Percentiles rank a stretch among this genome's conserved stretches.
Evolutionary conservation across 2,113 vertebrate species (phyloP).

Genomic region (Todiramphus saurophagus): DNA sequence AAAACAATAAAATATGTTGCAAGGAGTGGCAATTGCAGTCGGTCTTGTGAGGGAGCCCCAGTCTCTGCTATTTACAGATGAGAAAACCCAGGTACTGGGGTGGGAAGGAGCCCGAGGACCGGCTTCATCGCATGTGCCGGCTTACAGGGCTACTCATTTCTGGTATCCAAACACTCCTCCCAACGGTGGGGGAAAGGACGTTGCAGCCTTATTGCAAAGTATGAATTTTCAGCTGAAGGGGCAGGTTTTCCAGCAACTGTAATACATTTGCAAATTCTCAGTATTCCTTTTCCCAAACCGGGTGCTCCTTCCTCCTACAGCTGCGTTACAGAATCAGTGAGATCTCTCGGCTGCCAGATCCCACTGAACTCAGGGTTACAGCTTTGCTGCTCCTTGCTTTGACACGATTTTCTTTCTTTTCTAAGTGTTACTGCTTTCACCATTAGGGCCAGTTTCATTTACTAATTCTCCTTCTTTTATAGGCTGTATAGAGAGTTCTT

Average conservation of each 20-base stretch:
- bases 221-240: neutral
- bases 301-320: neutral
- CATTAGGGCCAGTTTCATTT: neutral
- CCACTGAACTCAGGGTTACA: neutral
- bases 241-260: neutral
- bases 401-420: neutral
- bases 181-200: neutral
- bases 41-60: neutral
- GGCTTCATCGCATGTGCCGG: accelerated
- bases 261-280: neutral
- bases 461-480: neutral
- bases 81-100: neutral
- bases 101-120: neutral
- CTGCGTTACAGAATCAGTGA: neutral
- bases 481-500: neutral
- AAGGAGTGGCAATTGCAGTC: neutral
- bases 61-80: neutral
- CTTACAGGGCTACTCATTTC: neutral
- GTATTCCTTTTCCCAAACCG: neutral
- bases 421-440: neutral
- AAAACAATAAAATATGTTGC: neutral
- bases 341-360: neutral
- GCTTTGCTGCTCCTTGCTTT: neutral
- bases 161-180: neutral
- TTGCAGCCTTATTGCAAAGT: neutral